phyloP scores from a whole-genome alignment of 2,113 vertebrate genomes.

The Ophthalmolycus amberensis region DNA sequence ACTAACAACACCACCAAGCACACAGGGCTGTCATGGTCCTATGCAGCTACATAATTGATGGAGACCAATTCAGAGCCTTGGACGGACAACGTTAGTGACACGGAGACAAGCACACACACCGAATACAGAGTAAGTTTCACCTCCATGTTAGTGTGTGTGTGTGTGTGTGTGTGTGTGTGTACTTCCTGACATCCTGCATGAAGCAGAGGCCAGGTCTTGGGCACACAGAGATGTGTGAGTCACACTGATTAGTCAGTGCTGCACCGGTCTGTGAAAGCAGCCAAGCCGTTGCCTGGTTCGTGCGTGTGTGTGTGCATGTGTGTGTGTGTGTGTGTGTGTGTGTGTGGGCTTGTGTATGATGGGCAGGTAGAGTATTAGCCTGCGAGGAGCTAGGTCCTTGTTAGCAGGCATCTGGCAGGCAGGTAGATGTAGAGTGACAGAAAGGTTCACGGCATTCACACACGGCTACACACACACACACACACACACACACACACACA shows the following conservation, averaged over 20 bases:
- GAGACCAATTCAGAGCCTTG: conserved; percentile 57
- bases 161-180: conserved; percentile 29
- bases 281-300: conserved; percentile 48
- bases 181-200: conserved; percentile 62
- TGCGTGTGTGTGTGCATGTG: conserved; percentile 36
- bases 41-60: conserved; percentile 58
- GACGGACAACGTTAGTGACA: conserved; percentile 48
- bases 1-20: neutral
- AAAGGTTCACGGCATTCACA: conserved; percentile 48
- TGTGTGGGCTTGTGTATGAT: conserved; percentile 56
- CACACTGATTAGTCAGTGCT: conserved; percentile 73
- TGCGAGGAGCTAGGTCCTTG: conserved; percentile 63
- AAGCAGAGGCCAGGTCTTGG: conserved; percentile 57
- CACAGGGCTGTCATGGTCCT: conserved; percentile 45
- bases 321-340: conserved; percentile 48
- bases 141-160: conserved; percentile 12
- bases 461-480: conserved; percentile 24
- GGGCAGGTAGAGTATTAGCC: conserved; percentile 69
- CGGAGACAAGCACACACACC: conserved; percentile 10
- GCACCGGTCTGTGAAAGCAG: conserved; percentile 51
- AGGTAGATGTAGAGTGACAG: conserved; percentile 69
- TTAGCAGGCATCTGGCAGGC: conserved; percentile 72
- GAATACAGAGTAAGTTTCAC: conserved; percentile 46
- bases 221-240: conserved; percentile 63
- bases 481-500: conserved; percentile 25